A percentile compares a stretch with the other conserved stretches of the same genome.
Conservation (phyloP, 2,113 vertebrate species). For the Hoplias malabaricus region DNA sequence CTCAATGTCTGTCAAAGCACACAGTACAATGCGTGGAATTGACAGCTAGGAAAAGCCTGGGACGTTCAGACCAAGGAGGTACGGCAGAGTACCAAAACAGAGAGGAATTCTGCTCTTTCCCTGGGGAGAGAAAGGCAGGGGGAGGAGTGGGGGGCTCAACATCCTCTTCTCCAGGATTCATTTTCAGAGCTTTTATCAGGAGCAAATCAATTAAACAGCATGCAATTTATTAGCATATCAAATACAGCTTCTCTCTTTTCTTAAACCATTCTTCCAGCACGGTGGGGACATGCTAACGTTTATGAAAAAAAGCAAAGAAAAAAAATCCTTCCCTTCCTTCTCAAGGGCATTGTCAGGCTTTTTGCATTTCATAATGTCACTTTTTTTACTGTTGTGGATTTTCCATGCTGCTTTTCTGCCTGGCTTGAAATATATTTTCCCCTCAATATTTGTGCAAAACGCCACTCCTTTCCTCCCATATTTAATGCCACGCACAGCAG, state of each 20-base stretch:
- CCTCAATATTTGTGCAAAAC: slow-evolving; percentile 5
- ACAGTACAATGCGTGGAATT: slow-evolving; percentile 55
- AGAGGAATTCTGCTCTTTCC: not conserved
- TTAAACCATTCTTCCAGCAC: slow-evolving; percentile 31
- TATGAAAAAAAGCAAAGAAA: slow-evolving; percentile 22
- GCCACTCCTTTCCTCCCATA: not conserved
- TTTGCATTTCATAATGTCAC: slow-evolving; percentile 32
- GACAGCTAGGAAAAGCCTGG: slow-evolving; percentile 35
- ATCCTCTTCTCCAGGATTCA: slow-evolving; percentile 59
- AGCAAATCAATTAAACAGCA: slow-evolving; percentile 46
- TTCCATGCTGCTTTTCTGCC: slow-evolving; percentile 22
- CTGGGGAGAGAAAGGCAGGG: not conserved
- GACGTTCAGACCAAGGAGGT: not conserved
- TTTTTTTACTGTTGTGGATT: slow-evolving; percentile 29
- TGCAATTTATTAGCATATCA: slow-evolving; percentile 41
- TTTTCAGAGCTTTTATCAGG: slow-evolving; percentile 44
- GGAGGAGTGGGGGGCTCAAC: not conserved
- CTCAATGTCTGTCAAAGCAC: slow-evolving; percentile 66
- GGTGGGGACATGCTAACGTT: slow-evolving; percentile 7
- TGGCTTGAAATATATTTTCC: slow-evolving; percentile 1
- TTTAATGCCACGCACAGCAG: not conserved
- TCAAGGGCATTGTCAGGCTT: slow-evolving; percentile 43
- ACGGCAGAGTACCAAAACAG: not conserved
- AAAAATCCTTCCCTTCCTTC: slow-evolving; percentile 10
- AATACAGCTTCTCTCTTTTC: slow-evolving; percentile 32